phyloP scores from a whole-genome alignment of 2,113 vertebrate species.

The Salvelinus alpinus region DNA sequence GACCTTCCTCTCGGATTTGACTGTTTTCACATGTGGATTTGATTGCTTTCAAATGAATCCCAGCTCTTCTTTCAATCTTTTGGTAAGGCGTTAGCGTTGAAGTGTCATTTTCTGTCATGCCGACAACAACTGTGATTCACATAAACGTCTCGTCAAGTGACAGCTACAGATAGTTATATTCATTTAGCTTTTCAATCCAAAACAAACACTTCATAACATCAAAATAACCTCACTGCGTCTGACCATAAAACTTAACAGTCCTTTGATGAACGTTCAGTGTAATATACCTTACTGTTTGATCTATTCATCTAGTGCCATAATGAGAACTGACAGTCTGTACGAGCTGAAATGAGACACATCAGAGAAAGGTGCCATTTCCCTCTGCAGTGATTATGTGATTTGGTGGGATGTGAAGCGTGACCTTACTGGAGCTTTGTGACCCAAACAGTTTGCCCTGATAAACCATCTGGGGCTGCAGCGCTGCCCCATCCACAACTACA shows the following conservation, averaged over 20 bases:
- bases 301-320: neutral
- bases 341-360: constrained; percentile 32
- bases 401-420: constrained; percentile 28
- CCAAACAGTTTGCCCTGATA: constrained; percentile 40
- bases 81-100: neutral
- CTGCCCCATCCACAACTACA: constrained; percentile 27
- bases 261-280: neutral
- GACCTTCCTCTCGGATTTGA: too few relatives aligned
- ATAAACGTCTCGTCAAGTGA: too few relatives aligned
- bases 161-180: too few relatives aligned
- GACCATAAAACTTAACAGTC: neutral
- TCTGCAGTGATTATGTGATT: constrained; percentile 27
- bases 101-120: neutral
- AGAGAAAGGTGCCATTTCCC: constrained; percentile 36
- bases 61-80: neutral
- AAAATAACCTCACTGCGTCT: neutral
- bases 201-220: neutral
- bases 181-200: neutral
- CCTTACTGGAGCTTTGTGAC: constrained; percentile 31
- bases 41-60: neutral
- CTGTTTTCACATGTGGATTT: too few relatives aligned
- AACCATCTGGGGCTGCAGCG: too few relatives aligned
- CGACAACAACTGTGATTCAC: neutral
- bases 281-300: neutral
- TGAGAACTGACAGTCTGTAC: neutral